Percentiles rank a stretch among this genome's conserved stretches.
These are phyloP conservation scores for Oncorhynchus nerka DNA, from an alignment of 2,113 vertebrate genomes.

Conservation along the genomic window DNA sequence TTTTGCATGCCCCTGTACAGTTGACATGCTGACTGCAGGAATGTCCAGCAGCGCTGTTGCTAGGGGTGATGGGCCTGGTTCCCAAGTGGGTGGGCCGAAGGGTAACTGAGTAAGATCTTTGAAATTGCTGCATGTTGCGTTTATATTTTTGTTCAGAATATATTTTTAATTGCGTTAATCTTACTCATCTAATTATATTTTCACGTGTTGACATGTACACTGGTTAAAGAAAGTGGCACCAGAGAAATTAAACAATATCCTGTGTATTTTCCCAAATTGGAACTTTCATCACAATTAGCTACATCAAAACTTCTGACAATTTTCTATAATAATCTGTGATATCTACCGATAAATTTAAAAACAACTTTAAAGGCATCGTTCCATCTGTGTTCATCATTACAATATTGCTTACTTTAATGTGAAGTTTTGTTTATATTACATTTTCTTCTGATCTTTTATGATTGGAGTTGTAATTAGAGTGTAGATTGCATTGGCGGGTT, in stretches of 20 bases:
- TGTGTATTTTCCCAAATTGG: background rate
- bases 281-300: background rate
- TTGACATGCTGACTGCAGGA: too few species aligned
- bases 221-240: background rate
- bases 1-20: too few species aligned
- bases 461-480: slow-evolving; percentile 75
- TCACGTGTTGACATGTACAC: background rate
- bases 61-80: too few species aligned
- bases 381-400: slow-evolving; percentile 60
- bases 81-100: too few species aligned
- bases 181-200: slow-evolving; percentile 47
- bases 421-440: slow-evolving; percentile 72
- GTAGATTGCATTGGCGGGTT: slow-evolving; percentile 75
- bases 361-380: slow-evolving; percentile 45
- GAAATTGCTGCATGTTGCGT: too few species aligned
- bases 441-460: slow-evolving; percentile 73
- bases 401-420: slow-evolving; percentile 62
- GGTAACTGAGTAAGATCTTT: too few species aligned
- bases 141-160: too few species aligned
- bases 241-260: background rate
- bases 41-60: too few species aligned
- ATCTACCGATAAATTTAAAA: slow-evolving; percentile 48
- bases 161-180: slow-evolving; percentile 32
- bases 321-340: slow-evolving; percentile 16
- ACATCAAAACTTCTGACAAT: background rate